These are phyloP conservation scores for Pterocles gutturalis DNA, from an alignment of 2,113 vertebrate species.

Conservation along the genomic window DNA sequence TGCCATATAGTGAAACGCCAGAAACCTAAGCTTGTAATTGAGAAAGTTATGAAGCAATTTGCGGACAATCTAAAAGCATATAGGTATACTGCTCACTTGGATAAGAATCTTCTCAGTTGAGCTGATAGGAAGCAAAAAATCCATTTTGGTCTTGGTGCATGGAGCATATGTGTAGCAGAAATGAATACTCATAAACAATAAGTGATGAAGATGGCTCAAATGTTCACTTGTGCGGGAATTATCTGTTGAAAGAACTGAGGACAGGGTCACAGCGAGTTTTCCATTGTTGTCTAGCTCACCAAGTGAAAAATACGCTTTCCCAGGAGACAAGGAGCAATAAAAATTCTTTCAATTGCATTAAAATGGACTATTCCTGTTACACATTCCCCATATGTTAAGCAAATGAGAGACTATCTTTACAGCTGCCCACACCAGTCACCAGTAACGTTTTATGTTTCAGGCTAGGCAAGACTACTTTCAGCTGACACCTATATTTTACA, in stretches of 20 bases:
- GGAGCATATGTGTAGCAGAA: background rate
- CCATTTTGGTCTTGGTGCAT: background rate
- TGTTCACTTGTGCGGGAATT: background rate
- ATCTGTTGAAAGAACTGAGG: background rate
- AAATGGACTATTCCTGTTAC: background rate
- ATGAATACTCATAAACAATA: background rate
- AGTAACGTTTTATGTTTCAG: background rate
- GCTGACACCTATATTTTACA: background rate
- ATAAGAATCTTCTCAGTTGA: background rate
- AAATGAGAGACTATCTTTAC: background rate
- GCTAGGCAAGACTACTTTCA: background rate
- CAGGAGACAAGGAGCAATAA: background rate
- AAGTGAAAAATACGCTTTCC: background rate
- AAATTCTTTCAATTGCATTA: background rate
- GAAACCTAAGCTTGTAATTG: background rate
- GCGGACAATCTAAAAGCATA: background rate
- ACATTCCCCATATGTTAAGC: background rate
- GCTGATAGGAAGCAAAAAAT: background rate
- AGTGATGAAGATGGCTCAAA: fast-evolving
- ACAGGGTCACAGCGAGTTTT: background rate
- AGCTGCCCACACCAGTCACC: background rate
- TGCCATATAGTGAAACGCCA: background rate
- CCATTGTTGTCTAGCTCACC: background rate
- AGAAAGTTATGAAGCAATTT: background rate
- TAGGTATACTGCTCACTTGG: background rate